Evolutionary conservation across 2,797 vertebrate genomes (phyloP), one percentile per base, ranked within the genome.

Genomic region (Eulemur mongoz): DNA sequence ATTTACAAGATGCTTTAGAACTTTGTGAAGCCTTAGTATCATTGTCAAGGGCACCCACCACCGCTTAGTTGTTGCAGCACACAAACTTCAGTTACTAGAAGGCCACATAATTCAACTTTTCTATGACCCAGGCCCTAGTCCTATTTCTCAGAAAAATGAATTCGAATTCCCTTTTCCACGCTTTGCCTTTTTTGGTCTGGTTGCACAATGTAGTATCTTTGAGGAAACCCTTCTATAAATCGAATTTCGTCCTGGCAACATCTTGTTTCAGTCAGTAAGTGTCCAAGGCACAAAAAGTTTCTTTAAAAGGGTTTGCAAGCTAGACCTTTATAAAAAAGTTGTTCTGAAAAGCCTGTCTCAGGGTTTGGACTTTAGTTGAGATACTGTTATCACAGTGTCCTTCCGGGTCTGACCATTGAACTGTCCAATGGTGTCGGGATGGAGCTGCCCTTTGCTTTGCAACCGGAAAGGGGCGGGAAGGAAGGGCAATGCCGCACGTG

Each of bases 221-320:
- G 43, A 67, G 35, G 57, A 93, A 79, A 50, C 27, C 35, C 11
- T 84, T 69, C 43, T 76, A 45, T 52, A 48, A 75, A 48, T 38
- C 25, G 30, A 23, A 63, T 70, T 61, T 14, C 72, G 32, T 40
- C 22, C 72, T 27, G 45, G 69, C 50, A 76, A 20, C 52, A 78
- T 81, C 35, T 94, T 76, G 12, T 89, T 35, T 89, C 87, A 32
- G 9, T 57, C 25, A 40, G 7, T 65, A 59, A 72, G 30, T 72
- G 52, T 80, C 45, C 25, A 38, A 50, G 54, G 72, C 50, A 72
- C 69, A 65, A 7, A 45, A 13, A 48, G 22, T 65, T 43, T 84
- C 75, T 81, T 90, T 50, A 25, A 61, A 72, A 59, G 57, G 15
- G 5, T 45, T 72, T 78, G n/a, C 70, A 20, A 4, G 25, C 54